Evolutionary conservation across 2,113 vertebrate genomes (phyloP), one percentile per base, ranked within the genome.

Genomic region (Syngnathus floridae): DNA sequence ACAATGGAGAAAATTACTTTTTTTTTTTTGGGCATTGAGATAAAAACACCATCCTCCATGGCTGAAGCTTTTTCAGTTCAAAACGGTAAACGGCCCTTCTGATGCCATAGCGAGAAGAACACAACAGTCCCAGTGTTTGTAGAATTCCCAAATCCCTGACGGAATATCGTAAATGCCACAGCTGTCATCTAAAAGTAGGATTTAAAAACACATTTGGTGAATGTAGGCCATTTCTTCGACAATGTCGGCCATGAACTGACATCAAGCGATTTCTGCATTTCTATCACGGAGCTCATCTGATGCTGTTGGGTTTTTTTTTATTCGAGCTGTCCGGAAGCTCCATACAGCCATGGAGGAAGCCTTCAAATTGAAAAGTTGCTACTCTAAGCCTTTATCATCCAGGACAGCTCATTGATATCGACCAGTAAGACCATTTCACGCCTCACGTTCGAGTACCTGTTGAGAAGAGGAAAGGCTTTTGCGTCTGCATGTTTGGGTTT

Each of bases 301-400:
- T 35, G 26, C 54, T 66, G 64, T 79, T 80, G 72, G 70, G 75
- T 82, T 82, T 72, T 74, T 77, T 85, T 82, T 82, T 72, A 76
- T 77, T 85, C 63, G 62, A 76, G 11, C 52, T 54, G 65, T 57
- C 70, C 68, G 55, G 52, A 70, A 70, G 67, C 58, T 2, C 17
- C 13, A 51, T 69, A 58, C 69, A 60, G 63, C 74, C 46, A 35
- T 35, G 76, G 43, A 59, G 31, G 67, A 73, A 67, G 48, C 56
- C 60, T 67, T 66, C 67, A 49, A 60, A 45, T 49, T 69, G 59
- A 73, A 78, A 73, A n/a, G 17, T 40, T 63, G 66, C 66, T 82
- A 65, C 76, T 67, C 46, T 58, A 66, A 71, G 62, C 67, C 37
- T 74, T 76, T 21, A 65, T 67, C 74, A 56, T 81, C 57, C 22